Percentiles rank a stretch among this genome's conserved stretches.
Evolutionary conservation across 2,113 vertebrate genomes (phyloP).

Genomic region (Atractosteus spatula): DNA sequence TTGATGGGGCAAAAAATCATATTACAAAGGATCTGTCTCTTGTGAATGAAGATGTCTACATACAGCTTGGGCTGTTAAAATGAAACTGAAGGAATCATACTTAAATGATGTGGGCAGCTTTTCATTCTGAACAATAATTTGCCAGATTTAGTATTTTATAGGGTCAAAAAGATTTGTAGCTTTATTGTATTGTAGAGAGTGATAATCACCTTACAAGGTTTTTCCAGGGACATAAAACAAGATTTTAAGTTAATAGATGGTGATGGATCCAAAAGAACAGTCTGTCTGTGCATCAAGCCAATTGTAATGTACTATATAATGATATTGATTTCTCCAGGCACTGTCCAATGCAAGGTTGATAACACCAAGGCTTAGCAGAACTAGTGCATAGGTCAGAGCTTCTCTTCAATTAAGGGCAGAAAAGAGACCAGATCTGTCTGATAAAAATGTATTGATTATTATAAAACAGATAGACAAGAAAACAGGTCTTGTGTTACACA

Average conservation of each 20-base stretch:
- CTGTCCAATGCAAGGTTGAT: not conserved
- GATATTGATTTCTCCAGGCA: not conserved
- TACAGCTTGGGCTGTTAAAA: not conserved
- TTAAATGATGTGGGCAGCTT: not conserved
- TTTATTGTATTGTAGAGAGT: not conserved
- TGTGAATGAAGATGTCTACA: not conserved
- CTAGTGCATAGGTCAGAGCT: not conserved
- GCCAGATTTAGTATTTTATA: conserved; percentile 14
- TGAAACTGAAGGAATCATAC: not conserved
- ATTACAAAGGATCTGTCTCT: not conserved
- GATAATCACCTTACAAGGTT: not conserved
- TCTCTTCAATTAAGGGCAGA: not conserved
- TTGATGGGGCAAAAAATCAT: not conserved
- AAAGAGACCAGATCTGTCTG: not conserved
- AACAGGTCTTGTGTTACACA: not conserved
- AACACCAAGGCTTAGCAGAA: not conserved
- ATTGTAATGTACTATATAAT: not conserved
- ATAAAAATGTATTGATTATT: not conserved
- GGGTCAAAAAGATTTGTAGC: conserved; percentile 9
- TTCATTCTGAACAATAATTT: conserved; percentile 1
- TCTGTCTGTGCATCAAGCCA: not conserved
- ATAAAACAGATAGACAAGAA: not conserved
- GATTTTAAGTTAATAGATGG: conserved; percentile 3
- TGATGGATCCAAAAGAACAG: conserved; percentile 4
- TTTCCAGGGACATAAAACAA: not conserved